These are phyloP conservation scores for Labrus mixtus DNA, from an alignment of 2,113 vertebrate genomes.

Conservation along the genomic window DNA sequence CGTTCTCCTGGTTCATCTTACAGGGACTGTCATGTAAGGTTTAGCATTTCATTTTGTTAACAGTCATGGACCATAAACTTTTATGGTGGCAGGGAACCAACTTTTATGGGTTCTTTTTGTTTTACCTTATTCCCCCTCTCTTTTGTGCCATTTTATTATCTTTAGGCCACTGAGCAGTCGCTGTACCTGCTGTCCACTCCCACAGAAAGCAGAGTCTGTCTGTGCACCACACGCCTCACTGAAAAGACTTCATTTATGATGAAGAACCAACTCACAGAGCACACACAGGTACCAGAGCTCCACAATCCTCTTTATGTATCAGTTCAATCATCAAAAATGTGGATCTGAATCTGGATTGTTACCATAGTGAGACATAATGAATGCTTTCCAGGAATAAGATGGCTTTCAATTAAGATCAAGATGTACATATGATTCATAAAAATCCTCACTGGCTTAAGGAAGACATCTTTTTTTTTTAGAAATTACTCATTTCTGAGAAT, in stretches of 20 bases:
- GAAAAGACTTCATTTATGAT: slow-evolving; percentile 3
- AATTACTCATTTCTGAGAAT: no score
- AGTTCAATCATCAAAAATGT: slow-evolving; percentile 2
- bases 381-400: not conserved
- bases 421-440: no score
- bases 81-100: slow-evolving; percentile 4
- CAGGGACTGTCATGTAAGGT: not conserved
- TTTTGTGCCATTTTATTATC: slow-evolving; percentile 14
- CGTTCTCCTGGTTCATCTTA: slow-evolving; percentile 11
- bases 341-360: not conserved
- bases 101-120: not conserved
- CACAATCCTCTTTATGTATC: not conserved
- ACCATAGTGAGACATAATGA: not conserved
- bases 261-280: slow-evolving; percentile 19
- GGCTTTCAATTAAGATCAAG: no score
- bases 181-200: slow-evolving; percentile 11
- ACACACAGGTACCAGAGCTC: slow-evolving; percentile 1
- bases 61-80: slow-evolving; percentile 26
- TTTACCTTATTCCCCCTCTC: not conserved
- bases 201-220: not conserved
- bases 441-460: no score
- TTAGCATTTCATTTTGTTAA: slow-evolving; percentile 21
- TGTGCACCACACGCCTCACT: not conserved
- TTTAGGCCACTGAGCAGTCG: not conserved
- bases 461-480: no score